Percentiles rank a stretch among this genome's conserved stretches.
These are phyloP conservation scores for Heteractis magnifica DNA, from an alignment of 92 coral and sea anemone species.

Conservation along the genomic window DNA sequence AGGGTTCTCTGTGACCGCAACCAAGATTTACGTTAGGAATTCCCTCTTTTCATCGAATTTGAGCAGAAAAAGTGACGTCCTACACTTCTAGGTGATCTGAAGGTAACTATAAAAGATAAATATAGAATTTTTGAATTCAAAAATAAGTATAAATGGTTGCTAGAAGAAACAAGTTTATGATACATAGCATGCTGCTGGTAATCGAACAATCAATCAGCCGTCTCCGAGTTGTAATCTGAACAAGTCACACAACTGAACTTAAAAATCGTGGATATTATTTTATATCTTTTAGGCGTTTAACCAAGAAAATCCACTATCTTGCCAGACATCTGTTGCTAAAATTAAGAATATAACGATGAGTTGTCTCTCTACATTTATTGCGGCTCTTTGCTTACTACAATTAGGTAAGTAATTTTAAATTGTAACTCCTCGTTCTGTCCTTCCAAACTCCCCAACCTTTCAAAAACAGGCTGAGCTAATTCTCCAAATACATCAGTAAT, in stretches of 20 bases:
- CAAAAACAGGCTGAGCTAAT: too few species aligned
- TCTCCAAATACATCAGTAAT: too few species aligned
- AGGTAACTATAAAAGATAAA: not conserved
- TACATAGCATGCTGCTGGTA: not conserved
- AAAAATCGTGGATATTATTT: not conserved
- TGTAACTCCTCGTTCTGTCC: not conserved
- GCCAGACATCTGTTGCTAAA: not conserved
- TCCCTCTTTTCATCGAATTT: not conserved
- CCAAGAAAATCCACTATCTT: not conserved
- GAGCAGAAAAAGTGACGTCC: not conserved
- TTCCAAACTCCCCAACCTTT: not conserved
- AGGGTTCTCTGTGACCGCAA: slow-evolving; percentile 15
- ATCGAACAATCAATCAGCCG: slow-evolving; percentile 4
- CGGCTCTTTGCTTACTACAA: not conserved
- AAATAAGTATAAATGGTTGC: not conserved
- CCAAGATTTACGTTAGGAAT: not conserved
- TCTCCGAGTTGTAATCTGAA: slow-evolving; percentile 2
- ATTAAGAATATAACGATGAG: not conserved
- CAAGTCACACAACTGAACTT: slow-evolving; percentile 26
- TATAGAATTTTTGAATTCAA: not conserved
- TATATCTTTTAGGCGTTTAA: slow-evolving; percentile 13
- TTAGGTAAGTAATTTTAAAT: slow-evolving; percentile 9
- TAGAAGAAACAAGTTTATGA: slow-evolving; percentile 10
- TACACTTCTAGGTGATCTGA: not conserved
- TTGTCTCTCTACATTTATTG: not conserved